A percentile compares a stretch with the other conserved stretches of the same genome.
Conservation (phyloP, 2,113 vertebrate genomes). For the Shinisaurus crocodilurus region DNA sequence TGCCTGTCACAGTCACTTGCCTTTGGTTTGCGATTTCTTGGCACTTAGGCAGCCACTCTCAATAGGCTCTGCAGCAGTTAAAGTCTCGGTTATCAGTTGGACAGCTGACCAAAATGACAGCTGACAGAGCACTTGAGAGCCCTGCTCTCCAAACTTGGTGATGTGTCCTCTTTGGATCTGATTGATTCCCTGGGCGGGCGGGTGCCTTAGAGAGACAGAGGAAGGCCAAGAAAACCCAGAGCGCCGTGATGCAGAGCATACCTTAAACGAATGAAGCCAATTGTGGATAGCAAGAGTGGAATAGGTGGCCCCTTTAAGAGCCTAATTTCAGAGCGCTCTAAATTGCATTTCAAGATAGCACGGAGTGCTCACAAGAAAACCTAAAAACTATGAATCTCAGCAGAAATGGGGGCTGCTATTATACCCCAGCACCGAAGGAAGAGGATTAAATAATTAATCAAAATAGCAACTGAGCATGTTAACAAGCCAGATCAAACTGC, state of each 20-base stretch:
- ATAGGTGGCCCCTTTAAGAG: not conserved
- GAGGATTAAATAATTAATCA: conserved; percentile 76
- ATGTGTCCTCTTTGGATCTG: not conserved
- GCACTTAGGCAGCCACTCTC: rapidly evolving
- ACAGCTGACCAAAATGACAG: not conserved
- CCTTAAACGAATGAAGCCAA: not conserved
- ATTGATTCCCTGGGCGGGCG: rapidly evolving
- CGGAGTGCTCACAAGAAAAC: conserved; percentile 41
- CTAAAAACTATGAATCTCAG: conserved; percentile 64
- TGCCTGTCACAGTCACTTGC: conserved; percentile 30
- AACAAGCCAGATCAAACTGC: conserved; percentile 72
- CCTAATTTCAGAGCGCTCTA: not conserved
- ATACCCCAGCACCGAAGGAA: conserved; percentile 53
- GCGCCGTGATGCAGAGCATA: rapidly evolving
- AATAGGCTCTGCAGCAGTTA: not conserved
- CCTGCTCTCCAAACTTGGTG: not conserved
- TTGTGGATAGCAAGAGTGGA: rapidly evolving
- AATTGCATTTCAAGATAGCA: not conserved
- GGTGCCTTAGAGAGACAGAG: not conserved
- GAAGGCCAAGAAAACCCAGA: not conserved
- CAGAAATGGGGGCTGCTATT: conserved; percentile 63
- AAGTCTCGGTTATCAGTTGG: not conserved
- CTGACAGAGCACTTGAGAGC: not conserved
- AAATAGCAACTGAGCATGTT: conserved; percentile 71
- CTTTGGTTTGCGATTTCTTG: not conserved